A percentile compares a stretch with the other conserved stretches of the same genome.
phyloP scores from a whole-genome alignment of 1,140 invertebrate species.

The Drosophila sp. region DNA sequence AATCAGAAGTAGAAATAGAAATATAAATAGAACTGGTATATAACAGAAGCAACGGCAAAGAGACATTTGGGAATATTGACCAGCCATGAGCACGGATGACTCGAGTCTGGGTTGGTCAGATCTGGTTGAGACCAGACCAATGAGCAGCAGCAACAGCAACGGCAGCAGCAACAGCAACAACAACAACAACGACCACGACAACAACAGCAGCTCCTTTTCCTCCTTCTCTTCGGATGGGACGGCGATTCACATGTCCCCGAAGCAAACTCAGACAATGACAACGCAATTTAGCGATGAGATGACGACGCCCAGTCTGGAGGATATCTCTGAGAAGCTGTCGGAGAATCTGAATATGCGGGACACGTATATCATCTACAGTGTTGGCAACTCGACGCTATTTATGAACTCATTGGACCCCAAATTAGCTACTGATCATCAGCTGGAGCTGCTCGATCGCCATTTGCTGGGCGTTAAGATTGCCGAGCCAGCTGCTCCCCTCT shows the following conservation, averaged over 20 bases:
- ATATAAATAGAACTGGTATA: too few species aligned
- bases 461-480: conserved; percentile 36
- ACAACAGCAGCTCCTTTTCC: neutral
- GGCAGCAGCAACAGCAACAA: neutral
- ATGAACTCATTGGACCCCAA: conserved; percentile 40
- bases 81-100: conserved; percentile 33
- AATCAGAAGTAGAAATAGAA: too few species aligned
- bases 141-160: conserved; percentile 5
- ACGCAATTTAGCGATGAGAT: conserved; percentile 8
- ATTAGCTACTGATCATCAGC: conserved; percentile 14
- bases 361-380: conserved; percentile 57
- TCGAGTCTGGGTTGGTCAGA: conserved; percentile 36
- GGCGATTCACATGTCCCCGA: neutral
- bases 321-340: neutral
- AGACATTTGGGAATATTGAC: neutral
- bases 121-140: conserved; percentile 18
- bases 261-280: neutral
- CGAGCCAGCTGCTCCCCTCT: conserved; percentile 4
- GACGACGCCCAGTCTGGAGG: neutral
- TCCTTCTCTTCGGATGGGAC: conserved; percentile 5
- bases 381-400: conserved; percentile 53
- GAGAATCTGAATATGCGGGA: conserved; percentile 22
- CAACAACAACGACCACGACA: neutral
- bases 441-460: conserved; percentile 46
- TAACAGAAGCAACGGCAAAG: conserved; percentile 4